These are phyloP conservation scores for Myotis lucifugus DNA, from an alignment of 2,113 vertebrate genomes.

Conservation along the genomic window DNA sequence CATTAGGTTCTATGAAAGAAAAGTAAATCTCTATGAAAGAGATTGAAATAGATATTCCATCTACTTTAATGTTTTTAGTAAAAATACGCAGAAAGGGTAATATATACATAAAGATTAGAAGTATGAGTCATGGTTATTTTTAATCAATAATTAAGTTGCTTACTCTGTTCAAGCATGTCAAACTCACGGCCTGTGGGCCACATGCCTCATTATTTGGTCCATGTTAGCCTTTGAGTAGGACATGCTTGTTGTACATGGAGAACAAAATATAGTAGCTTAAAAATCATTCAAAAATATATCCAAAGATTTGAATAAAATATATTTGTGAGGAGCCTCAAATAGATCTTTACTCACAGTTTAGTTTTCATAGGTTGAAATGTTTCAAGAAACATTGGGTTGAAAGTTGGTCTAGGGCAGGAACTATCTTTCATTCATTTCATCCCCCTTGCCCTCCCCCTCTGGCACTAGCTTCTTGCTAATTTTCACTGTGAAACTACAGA, in stretches of 20 bases:
- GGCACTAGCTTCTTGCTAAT: not conserved
- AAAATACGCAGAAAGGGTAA: not conserved
- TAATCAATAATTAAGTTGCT: not conserved
- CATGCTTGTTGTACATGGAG: not conserved
- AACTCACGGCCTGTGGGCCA: no score
- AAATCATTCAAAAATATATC: not conserved
- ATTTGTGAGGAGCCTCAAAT: not conserved
- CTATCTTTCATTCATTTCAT: not conserved
- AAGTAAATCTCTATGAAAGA: not conserved
- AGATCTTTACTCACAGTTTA: not conserved
- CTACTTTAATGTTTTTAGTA: not conserved
- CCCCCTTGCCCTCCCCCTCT: not conserved
- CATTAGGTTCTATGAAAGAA: not conserved
- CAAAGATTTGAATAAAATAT: not conserved
- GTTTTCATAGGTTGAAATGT: not conserved
- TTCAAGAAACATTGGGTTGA: not conserved
- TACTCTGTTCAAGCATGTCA: not conserved
- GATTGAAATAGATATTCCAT: not conserved
- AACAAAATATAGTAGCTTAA: not conserved
- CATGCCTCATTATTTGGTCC: no score
- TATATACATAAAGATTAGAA: conserved; percentile 5
- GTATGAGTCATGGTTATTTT: not conserved
- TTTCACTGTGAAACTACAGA: not conserved
- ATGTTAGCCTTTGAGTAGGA: no score
- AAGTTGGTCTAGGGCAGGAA: not conserved